These are phyloP conservation scores for Camelus dromedarius DNA, from an alignment of 2,113 vertebrate species.

Conservation along the genomic window DNA sequence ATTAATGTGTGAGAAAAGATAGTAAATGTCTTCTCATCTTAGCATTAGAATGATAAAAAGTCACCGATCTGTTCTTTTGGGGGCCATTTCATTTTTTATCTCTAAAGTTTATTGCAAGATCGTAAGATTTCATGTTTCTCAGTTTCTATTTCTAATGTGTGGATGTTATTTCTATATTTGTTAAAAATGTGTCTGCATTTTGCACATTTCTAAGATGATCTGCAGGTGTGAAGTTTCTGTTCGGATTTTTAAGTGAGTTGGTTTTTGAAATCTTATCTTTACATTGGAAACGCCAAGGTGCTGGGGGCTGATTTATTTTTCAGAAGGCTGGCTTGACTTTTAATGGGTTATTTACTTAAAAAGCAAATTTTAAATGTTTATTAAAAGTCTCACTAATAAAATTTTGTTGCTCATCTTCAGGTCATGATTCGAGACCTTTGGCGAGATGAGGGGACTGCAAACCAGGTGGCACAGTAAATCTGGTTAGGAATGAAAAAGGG, in stretches of 20 bases:
- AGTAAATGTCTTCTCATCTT: slow-evolving; percentile 61
- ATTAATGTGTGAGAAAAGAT: slow-evolving; percentile 66
- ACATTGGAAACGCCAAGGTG: slow-evolving; percentile 65
- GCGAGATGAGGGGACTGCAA: neutral
- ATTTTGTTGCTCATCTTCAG: neutral
- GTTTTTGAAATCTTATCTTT: slow-evolving; percentile 76
- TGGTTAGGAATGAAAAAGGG: neutral
- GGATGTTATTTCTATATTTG: slow-evolving; percentile 85
- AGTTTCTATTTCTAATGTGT: slow-evolving; percentile 82
- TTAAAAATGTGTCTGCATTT: slow-evolving; percentile 82
- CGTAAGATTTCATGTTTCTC: slow-evolving; percentile 77
- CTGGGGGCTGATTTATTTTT: slow-evolving; percentile 56
- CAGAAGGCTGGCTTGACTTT: neutral
- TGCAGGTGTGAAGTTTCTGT: slow-evolving; percentile 84
- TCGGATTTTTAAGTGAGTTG: slow-evolving; percentile 77
- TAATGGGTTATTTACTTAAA: slow-evolving; percentile 40
- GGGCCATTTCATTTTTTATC: slow-evolving; percentile 74
- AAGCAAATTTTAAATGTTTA: slow-evolving; percentile 55
- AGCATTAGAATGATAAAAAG: slow-evolving; percentile 73
- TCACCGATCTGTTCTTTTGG: slow-evolving; percentile 67
- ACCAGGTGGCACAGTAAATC: slow-evolving; percentile 2
- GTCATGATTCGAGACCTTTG: slow-evolving; percentile 30
- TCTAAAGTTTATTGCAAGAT: slow-evolving; percentile 80
- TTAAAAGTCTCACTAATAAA: slow-evolving; percentile 40
- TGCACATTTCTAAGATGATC: slow-evolving; percentile 83